Percentiles rank a stretch among this genome's conserved stretches.
Conservation (phyloP, 2,888 invertebrate species). For the Theristus sp. region DNA sequence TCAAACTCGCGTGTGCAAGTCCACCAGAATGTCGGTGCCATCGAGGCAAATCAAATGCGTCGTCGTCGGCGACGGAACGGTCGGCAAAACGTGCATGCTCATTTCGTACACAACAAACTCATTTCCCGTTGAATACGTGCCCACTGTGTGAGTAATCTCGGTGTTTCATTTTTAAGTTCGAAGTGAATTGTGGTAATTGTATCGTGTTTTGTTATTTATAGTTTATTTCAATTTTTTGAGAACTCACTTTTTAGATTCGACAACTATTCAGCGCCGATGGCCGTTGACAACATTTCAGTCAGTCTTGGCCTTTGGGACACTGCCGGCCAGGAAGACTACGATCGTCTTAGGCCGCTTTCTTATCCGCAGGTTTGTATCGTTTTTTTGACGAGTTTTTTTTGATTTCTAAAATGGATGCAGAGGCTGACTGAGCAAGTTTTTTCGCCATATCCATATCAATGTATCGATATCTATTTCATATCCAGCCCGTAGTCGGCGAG, state of each 20-base stretch:
- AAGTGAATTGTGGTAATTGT: background rate
- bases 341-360: slow-evolving; percentile 77
- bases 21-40: slow-evolving; percentile 27
- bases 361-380: slow-evolving; percentile 67
- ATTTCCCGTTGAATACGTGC: slow-evolving; percentile 44
- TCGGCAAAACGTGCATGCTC: slow-evolving; percentile 44
- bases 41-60: slow-evolving; percentile 41
- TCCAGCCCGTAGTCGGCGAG: too few relatives aligned
- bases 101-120: slow-evolving; percentile 44
- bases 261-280: slow-evolving; percentile 96
- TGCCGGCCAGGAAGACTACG: slow-evolving; percentile 86
- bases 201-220: background rate
- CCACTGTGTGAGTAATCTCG: slow-evolving; percentile 38
- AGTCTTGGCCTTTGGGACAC: slow-evolving; percentile 95
- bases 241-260: slow-evolving; percentile 90
- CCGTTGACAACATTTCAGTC: slow-evolving; percentile 88
- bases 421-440: too few relatives aligned
- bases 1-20: too few relatives aligned
- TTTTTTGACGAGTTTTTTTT: too few relatives aligned
- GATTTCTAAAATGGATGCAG: too few relatives aligned
- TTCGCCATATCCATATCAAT: too few relatives aligned
- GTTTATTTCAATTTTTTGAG: too few relatives aligned
- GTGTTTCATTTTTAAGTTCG: background rate
- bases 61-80: slow-evolving; percentile 43
- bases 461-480: too few relatives aligned